Conservation (phyloP, 2,113 vertebrate genomes). For the Zosterops borbonicus region DNA sequence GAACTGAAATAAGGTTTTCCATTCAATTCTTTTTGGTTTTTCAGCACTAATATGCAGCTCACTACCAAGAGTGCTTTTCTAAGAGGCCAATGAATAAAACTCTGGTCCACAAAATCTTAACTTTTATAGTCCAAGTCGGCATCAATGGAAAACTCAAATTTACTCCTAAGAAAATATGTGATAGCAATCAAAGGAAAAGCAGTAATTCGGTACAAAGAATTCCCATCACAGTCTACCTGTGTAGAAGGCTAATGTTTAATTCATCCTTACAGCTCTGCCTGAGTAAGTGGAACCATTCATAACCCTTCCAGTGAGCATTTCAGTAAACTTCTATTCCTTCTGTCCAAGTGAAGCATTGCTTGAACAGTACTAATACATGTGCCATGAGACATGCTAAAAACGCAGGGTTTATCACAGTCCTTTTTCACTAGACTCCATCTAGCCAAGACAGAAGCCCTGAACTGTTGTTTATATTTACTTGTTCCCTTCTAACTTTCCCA, state of each 20-base stretch:
- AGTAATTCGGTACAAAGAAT: background rate
- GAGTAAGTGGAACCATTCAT: background rate
- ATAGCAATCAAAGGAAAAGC: background rate
- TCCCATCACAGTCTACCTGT: background rate
- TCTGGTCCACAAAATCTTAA: background rate
- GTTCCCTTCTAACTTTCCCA: background rate
- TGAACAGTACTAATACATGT: fast-evolving
- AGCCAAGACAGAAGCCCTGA: background rate
- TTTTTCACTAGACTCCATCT: background rate
- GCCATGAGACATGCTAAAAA: background rate
- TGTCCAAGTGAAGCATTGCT: background rate
- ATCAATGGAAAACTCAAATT: background rate
- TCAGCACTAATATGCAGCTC: background rate
- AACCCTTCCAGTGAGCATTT: background rate
- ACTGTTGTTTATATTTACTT: background rate
- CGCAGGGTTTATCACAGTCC: background rate
- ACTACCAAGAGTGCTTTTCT: background rate
- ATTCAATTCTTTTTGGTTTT: background rate
- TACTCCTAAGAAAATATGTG: background rate
- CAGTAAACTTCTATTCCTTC: background rate
- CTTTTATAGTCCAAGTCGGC: background rate
- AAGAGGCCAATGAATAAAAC: background rate
- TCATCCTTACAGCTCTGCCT: background rate
- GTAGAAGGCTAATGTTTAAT: background rate
- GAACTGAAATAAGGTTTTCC: background rate